Evolutionary conservation across 2,113 vertebrate species (phyloP).

Genomic region (Xenopus tropicalis): UCB_Xtro_10.0 CM004449.2:99151501-99152000

Average conservation of each 20-base stretch:
- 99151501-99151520: neutral
- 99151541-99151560: no score
- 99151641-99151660: constrained; percentile 17
- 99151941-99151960: neutral
- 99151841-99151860: neutral
- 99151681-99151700: constrained; percentile 1
- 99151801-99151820: neutral
- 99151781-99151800: no score
- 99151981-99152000: constrained; percentile 34
- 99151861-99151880: constrained; percentile 14
- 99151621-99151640: constrained; percentile 8
- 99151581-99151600: no score
- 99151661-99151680: constrained; percentile 26
- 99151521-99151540: neutral
- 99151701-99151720: neutral
- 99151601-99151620: neutral
- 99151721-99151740: neutral
- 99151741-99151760: neutral
- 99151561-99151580: no score
- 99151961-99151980: constrained; percentile 21
- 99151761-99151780: no score
- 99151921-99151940: constrained; percentile 58
- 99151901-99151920: constrained; percentile 55
- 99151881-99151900: constrained; percentile 43
- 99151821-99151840: neutral